Percentiles rank a stretch among this genome's conserved stretches.
phyloP scores from a whole-genome alignment of 2,797 vertebrate species.

The Phaenicophaeus curvirostris region DNA sequence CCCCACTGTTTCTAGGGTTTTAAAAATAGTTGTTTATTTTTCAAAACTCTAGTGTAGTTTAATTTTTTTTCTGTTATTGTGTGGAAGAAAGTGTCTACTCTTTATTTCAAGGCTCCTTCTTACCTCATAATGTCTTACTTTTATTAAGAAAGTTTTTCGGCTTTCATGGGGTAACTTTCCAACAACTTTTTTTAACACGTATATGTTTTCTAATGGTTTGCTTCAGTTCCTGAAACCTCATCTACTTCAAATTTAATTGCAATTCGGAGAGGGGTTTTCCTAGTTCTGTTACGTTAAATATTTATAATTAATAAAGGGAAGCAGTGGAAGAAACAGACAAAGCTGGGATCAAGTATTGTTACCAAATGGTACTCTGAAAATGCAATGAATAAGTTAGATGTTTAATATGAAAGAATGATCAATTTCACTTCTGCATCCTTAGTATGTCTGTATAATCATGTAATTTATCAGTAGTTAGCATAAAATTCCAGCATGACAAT shows the following conservation, averaged over 20 bases:
- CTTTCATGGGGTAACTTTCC: background rate
- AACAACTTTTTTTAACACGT: background rate
- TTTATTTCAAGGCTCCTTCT: background rate
- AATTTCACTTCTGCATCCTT: background rate
- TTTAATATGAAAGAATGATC: background rate
- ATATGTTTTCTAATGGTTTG: background rate
- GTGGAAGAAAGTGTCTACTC: background rate
- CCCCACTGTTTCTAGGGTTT: background rate
- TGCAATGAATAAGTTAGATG: background rate
- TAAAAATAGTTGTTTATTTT: background rate
- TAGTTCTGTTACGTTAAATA: background rate
- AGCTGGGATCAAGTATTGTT: background rate
- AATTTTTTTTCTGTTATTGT: fast-evolving
- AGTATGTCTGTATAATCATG: background rate
- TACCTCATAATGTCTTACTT: background rate
- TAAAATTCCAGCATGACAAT: background rate
- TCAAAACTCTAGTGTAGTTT: background rate
- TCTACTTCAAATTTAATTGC: background rate
- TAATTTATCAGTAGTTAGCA: background rate
- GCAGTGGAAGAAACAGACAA: background rate
- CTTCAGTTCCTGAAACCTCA: background rate
- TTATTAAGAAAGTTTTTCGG: background rate
- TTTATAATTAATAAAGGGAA: conserved; percentile 5
- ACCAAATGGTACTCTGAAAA: background rate
- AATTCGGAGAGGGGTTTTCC: background rate